Conservation (phyloP, 2,113 vertebrate genomes). For the Poicephalus meyeri region DNA sequence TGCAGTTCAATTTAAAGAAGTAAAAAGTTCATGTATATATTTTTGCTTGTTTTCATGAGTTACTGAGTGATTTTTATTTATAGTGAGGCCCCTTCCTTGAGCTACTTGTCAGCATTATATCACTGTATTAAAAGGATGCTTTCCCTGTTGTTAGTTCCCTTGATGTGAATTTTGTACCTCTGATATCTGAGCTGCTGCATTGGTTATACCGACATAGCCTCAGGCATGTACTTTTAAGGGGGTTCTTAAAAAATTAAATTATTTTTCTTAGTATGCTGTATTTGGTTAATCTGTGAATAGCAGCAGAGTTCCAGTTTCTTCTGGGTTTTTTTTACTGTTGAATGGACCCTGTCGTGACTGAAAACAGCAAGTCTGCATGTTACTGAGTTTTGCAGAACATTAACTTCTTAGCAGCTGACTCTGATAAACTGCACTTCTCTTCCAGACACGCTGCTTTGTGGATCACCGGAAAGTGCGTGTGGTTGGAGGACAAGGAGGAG, state of each 20-base stretch:
- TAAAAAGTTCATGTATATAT: neutral
- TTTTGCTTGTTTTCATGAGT: neutral
- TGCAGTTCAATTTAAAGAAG: neutral
- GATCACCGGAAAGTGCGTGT: slow-evolving; percentile 86
- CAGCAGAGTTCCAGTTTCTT: neutral
- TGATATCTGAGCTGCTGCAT: neutral
- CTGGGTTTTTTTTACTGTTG: neutral
- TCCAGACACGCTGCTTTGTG: slow-evolving; percentile 86
- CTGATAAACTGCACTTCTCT: neutral
- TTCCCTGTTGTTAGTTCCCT: neutral
- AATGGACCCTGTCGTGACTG: neutral
- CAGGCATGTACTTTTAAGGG: neutral
- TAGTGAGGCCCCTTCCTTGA: neutral
- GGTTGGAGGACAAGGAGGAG: slow-evolving; percentile 84
- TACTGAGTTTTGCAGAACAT: neutral
- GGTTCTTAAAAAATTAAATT: neutral
- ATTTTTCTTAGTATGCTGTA: neutral
- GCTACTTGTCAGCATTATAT: neutral
- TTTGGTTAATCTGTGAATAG: neutral
- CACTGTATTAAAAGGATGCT: neutral
- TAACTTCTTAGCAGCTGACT: neutral
- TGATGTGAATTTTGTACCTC: neutral
- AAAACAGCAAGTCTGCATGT: neutral
- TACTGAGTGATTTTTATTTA: neutral
- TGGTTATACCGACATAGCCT: neutral